Base-by-base conservation (phyloP, 1,140 invertebrate genomes). In the Euwallacea fornicatus region DNA sequence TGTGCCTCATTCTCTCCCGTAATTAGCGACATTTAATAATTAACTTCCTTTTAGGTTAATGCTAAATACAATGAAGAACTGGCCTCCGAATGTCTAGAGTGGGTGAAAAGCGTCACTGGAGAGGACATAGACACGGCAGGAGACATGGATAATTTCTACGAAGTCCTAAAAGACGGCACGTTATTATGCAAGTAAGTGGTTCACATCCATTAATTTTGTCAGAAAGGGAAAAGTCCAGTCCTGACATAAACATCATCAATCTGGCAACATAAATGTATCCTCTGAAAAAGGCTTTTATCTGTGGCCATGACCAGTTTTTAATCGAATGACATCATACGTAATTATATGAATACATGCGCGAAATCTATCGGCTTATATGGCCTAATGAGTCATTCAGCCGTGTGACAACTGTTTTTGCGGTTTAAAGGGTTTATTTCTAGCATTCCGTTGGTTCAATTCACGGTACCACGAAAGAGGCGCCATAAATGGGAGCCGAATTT, bases 31-130 rank as follows among this genome's bases (percentile, higher is more conserved):
- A 33, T 33, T 33, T 33, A 33, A 33, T 33, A 2, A 53, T 11
- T 8, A 7, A 33, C 9, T 58, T 58, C 33, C 42, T 70, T 70
- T 55, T 21, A 97, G 95, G 94, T 97, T 71, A 95, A 94, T 81
- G 93, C 93, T 80, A 98, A 98, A 85, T 98, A 97, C 85, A 97
- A 92, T 80, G 93, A 96, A 81, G 92, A 96, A 78, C 87, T 96
- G 72, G 95, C 95, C 0, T 87, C 90, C 75, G 93, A 97, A 85
- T 89, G 90, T 76, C 83, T 98, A 77, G 90, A 94, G 85, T 98
- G 96, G 96, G 93, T 98, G 74, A 90, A 90, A 78, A 83, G 85
- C 10, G 88, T 97, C 50, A 95, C 90, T 2, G 89, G 88, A 2
- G 92, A 94, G 74, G 86, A 91, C 42, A 88, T 93, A 70, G 91